Conservation (phyloP, 2,888 invertebrate species). For the Brachyopa scutellaris region DNA sequence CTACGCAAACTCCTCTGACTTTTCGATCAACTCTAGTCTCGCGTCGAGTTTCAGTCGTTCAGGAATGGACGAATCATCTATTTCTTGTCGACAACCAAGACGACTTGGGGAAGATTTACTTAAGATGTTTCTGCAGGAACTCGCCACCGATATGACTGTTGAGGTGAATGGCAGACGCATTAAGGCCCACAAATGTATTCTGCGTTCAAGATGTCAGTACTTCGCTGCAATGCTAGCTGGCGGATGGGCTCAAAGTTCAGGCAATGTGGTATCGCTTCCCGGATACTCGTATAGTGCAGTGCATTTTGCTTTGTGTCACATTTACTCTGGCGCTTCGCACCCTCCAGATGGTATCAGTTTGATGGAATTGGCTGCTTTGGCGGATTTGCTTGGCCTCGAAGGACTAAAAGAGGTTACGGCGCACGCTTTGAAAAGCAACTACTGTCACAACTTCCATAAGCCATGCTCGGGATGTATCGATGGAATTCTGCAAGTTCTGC, state of each 20-base stretch:
- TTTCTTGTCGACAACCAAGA: conserved; percentile 83
- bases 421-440: conserved; percentile 92
- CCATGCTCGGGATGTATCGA: conserved; percentile 94
- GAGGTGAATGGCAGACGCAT: conserved; percentile 92
- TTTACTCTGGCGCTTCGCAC: conserved; percentile 95
- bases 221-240: conserved; percentile 95
- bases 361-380: conserved; percentile 92
- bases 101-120: conserved; percentile 93
- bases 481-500: conserved; percentile 93
- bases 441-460: conserved; percentile 97
- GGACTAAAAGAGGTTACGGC: conserved; percentile 96
- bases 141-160: conserved; percentile 93
- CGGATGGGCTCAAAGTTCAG: conserved; percentile 90
- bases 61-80: conserved; percentile 83
- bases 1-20: conserved; percentile 83
- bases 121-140: conserved; percentile 95
- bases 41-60: conserved; percentile 85
- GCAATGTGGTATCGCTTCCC: conserved; percentile 92
- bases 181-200: conserved; percentile 95
- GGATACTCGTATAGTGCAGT: conserved; percentile 92
- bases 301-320: conserved; percentile 95
- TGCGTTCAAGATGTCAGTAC: conserved; percentile 95
- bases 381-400: conserved; percentile 94
- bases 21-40: conserved; percentile 84
- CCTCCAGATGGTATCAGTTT: conserved; percentile 94